Percentiles rank a stretch among this genome's conserved stretches.
Evolutionary conservation across 1,140 invertebrate species (phyloP).

Genomic region (Drosophila pandora): DNA sequence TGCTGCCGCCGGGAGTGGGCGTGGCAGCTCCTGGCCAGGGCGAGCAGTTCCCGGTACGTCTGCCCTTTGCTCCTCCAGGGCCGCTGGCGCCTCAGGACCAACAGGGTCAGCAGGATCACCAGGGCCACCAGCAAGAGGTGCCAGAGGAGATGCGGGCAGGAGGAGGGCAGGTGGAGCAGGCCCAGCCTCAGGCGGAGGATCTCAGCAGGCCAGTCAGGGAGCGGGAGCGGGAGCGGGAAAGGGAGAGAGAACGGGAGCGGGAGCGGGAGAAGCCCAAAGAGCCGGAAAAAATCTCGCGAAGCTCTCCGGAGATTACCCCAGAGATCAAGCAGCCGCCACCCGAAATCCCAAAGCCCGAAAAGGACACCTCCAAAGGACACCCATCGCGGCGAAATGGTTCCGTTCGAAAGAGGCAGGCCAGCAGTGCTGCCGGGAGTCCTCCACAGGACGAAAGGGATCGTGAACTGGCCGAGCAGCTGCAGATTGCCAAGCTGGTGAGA

Average conservation of each 20-base stretch:
- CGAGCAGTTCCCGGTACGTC: constrained; percentile 55
- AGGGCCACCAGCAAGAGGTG: constrained; percentile 18
- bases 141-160: constrained; percentile 5
- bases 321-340: neutral
- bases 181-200: constrained; percentile 57
- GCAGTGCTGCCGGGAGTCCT: constrained; percentile 44
- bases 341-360: constrained; percentile 28
- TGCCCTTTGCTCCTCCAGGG: constrained; percentile 53
- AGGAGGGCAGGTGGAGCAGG: neutral
- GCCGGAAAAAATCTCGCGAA: neutral
- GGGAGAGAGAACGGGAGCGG: neutral
- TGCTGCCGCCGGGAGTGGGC: constrained; percentile 85
- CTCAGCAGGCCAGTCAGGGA: constrained; percentile 52
- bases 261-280: constrained; percentile 27
- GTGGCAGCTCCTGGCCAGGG: constrained; percentile 13
- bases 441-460: constrained; percentile 48
- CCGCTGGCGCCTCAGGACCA: constrained; percentile 26
- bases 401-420: constrained; percentile 63
- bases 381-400: constrained; percentile 53
- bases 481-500: constrained; percentile 63
- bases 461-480: constrained; percentile 46
- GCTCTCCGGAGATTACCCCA: neutral
- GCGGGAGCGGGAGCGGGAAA: constrained; percentile 21
- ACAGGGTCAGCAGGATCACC: neutral
- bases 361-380: constrained; percentile 32